A percentile compares a stretch with the other conserved stretches of the same genome.
These are phyloP conservation scores for Archegozetes longisetosus DNA, from an alignment of 1,140 invertebrate genomes.

Conservation along the genomic window DNA sequence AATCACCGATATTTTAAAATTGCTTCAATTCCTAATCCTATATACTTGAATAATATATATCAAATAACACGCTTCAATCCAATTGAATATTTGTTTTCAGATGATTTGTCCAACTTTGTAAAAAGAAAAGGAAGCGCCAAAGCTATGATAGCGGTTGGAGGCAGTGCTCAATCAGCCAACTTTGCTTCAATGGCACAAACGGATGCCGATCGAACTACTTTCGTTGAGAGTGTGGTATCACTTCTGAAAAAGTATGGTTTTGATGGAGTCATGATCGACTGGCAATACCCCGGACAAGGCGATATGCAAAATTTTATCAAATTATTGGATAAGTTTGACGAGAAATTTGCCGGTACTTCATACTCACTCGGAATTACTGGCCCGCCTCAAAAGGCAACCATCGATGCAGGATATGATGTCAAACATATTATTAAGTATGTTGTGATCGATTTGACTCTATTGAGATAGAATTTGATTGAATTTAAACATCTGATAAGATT, in stretches of 20 bases:
- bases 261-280: constrained; percentile 14
- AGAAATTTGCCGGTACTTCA: constrained; percentile 6
- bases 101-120: constrained; percentile 11
- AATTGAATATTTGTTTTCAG: constrained; percentile 1
- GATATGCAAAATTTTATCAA: constrained; percentile 10
- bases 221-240: constrained; percentile 3
- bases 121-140: constrained; percentile 6
- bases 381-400: neutral
- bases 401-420: too few relatives aligned
- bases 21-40: neutral
- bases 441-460: too few relatives aligned
- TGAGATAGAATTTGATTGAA: too few relatives aligned
- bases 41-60: neutral
- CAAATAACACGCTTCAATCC: neutral
- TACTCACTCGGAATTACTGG: constrained; percentile 6
- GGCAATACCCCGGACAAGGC: neutral
- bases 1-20: neutral
- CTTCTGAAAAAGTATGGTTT: constrained; percentile 3
- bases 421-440: too few relatives aligned
- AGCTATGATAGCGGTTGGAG: constrained; percentile 13
- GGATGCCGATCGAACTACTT: constrained; percentile 5
- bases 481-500: too few relatives aligned
- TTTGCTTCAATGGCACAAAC: constrained; percentile 2
- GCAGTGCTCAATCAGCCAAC: constrained; percentile 6
- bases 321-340: constrained; percentile 12